Evolutionary conservation across 2,888 invertebrate genomes (phyloP).

Genomic region (Drosophila lutescens): DNA sequence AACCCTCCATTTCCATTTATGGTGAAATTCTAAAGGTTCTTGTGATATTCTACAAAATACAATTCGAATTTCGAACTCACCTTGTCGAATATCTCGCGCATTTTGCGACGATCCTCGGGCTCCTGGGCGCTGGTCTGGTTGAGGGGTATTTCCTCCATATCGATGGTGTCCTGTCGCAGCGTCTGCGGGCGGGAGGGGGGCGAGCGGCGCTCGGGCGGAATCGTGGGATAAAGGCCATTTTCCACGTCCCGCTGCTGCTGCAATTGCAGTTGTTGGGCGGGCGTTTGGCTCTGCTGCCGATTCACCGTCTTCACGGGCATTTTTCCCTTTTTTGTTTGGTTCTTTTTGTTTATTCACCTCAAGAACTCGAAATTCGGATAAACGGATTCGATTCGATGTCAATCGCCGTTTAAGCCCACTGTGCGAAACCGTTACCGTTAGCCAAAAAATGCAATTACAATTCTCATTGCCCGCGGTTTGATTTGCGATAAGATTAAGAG

Average conservation of each 20-base stretch:
- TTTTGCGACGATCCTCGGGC: slow-evolving; percentile 73
- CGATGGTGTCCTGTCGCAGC: slow-evolving; percentile 79
- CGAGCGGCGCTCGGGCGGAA: slow-evolving; percentile 67
- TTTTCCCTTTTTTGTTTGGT: neutral
- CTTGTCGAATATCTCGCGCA: slow-evolving; percentile 80
- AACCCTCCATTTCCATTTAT: no score
- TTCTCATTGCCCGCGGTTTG: slow-evolving; percentile 56
- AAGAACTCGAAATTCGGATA: neutral
- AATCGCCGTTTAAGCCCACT: slow-evolving; percentile 11
- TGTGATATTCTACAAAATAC: no score
- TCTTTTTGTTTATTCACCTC: neutral
- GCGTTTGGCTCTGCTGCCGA: slow-evolving; percentile 68
- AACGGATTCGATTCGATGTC: neutral
- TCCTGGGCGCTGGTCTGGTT: slow-evolving; percentile 71
- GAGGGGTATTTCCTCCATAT: slow-evolving; percentile 81
- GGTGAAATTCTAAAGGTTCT: no score
- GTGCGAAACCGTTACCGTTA: slow-evolving; percentile 18
- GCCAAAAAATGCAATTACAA: slow-evolving; percentile 47
- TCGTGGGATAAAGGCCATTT: slow-evolving; percentile 78
- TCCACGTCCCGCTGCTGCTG: slow-evolving; percentile 76
- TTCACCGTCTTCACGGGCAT: slow-evolving; percentile 66
- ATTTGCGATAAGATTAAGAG: slow-evolving; percentile 70
- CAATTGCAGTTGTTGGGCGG: slow-evolving; percentile 72
- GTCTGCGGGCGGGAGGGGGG: slow-evolving; percentile 73
- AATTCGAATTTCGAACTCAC: slow-evolving; percentile 42